Evolutionary conservation across 2,888 invertebrate genomes (phyloP).

Genomic region (Drosophila imparisetae): DNA sequence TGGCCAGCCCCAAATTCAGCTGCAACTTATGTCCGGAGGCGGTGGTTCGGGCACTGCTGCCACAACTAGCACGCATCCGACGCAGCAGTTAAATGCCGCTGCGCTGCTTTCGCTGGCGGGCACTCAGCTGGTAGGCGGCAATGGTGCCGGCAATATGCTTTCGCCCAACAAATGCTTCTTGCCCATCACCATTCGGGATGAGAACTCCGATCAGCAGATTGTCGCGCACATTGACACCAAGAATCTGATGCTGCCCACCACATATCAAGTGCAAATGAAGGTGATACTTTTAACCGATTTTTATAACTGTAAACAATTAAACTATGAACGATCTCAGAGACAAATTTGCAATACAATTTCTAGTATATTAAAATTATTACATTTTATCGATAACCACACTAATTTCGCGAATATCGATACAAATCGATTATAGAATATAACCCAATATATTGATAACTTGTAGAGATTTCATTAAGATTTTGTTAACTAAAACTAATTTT

Average conservation of each 20-base stretch:
- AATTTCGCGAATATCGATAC: background rate
- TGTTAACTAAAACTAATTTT: background rate
- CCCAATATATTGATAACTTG: background rate
- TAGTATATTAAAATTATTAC: background rate
- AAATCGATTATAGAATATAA: background rate
- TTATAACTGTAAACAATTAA: background rate
- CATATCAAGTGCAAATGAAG: slow-evolving; percentile 85
- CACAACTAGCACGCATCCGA: slow-evolving; percentile 43
- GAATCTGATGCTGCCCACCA: slow-evolving; percentile 83
- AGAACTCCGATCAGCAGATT: slow-evolving; percentile 84
- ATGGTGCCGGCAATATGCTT: slow-evolving; percentile 63
- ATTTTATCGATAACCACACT: background rate
- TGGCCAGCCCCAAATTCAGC: slow-evolving; percentile 68
- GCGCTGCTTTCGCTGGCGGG: slow-evolving; percentile 63
- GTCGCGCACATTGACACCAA: slow-evolving; percentile 85
- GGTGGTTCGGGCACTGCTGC: background rate
- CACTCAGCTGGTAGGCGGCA: slow-evolving; percentile 40
- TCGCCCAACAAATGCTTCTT: slow-evolving; percentile 84
- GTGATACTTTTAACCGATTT: slow-evolving; percentile 42
- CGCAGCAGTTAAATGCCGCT: slow-evolving; percentile 66
- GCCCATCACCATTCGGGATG: slow-evolving; percentile 84
- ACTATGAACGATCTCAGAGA: background rate
- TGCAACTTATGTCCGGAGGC: slow-evolving; percentile 57
- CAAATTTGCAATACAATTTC: background rate
- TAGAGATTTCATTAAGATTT: background rate